Evolutionary conservation across 2,888 invertebrate genomes (phyloP), one percentile per base, ranked within the genome.

Genomic region (Rhabditophanes sp.): DNA sequence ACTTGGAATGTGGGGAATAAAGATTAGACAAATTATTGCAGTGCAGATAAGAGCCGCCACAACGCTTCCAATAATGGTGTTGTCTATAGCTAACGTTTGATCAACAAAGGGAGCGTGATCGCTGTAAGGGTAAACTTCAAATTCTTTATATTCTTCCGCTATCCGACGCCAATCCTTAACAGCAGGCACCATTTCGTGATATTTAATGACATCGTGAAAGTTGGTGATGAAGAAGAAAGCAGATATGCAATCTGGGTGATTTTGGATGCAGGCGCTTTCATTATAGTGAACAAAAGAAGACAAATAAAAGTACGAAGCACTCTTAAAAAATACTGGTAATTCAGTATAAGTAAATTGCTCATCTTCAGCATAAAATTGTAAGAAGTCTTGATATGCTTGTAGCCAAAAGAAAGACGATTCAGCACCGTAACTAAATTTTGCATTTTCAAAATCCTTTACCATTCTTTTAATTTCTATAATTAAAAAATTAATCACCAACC

Each of bases 351-450:
- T 44, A 33, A 51, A 51, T 12, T 35, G 35, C 9, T 45, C 44
- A 22, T 48, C 37, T 15, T 44, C 52, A 11, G 39, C 46, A 35
- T 57, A 55, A 35, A 54, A 55, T 14, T 43, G 39, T 11, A 53
- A 30, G 32, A 53, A 53, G 16, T 53, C 54, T 32, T 54, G 49
- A 30, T 56, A 56, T 3, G 48, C 47, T 14, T 41, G 39, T 14
- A 56, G 42, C 56, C 56, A 56, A 39, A 56, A 53, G 39, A 56
- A 56, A 6, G 56, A 59, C 14, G 56, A 59, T 16, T 50, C 44
- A 5, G 49, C 12, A 9, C 56, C 56, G 28, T 59, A 59, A 16
- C 39, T 37, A 37, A 54, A 46, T 21, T 39, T 35, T 5, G 56
- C 46, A 26, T 43, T 41, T 35, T 56, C 56, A 38, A 51, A 56